A percentile compares a stretch with the other conserved stretches of the same genome.
Evolutionary conservation across 1,140 invertebrate species (phyloP).

Genomic region (Trachelipus rathkii): DNA sequence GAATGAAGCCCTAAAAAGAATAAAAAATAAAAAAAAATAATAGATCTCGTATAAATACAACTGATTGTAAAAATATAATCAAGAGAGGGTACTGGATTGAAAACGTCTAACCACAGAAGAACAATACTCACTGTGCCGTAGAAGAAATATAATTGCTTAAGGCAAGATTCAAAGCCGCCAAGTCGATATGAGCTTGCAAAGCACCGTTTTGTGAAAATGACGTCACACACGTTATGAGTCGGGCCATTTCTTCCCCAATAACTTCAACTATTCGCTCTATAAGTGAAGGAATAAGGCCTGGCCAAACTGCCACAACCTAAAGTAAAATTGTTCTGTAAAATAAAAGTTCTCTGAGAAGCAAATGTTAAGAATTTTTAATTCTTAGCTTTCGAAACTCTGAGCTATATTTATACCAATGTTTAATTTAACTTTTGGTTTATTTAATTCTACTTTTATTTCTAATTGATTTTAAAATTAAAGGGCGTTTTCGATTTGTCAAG

Average conservation of each 20-base stretch:
- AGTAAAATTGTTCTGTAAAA: slow-evolving; percentile 35
- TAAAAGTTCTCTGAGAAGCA: too few species aligned
- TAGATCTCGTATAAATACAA: neutral
- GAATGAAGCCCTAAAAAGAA: slow-evolving; percentile 38
- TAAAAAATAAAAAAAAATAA: neutral
- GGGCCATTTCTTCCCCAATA: slow-evolving; percentile 81
- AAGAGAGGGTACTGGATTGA: too few species aligned
- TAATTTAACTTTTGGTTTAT: too few species aligned
- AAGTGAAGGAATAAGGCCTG: slow-evolving; percentile 67
- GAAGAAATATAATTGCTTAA: slow-evolving; percentile 28
- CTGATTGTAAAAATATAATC: neutral
- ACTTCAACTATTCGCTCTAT: slow-evolving; percentile 82
- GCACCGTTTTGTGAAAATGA: slow-evolving; percentile 64
- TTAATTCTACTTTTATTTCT: too few species aligned
- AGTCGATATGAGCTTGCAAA: slow-evolving; percentile 64
- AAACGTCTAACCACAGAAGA: neutral
- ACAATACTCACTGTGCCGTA: slow-evolving; percentile 30
- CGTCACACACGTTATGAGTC: slow-evolving; percentile 74
- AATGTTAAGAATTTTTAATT: too few species aligned
- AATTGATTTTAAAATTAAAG: too few species aligned
- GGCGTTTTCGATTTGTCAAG: too few species aligned
- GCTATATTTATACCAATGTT: too few species aligned
- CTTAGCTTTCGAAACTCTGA: too few species aligned
- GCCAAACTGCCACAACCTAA: slow-evolving; percentile 74
- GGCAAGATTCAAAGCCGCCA: slow-evolving; percentile 53